phyloP scores from a whole-genome alignment of 2,888 invertebrate genomes.

The Eupsilia transversa region DNA sequence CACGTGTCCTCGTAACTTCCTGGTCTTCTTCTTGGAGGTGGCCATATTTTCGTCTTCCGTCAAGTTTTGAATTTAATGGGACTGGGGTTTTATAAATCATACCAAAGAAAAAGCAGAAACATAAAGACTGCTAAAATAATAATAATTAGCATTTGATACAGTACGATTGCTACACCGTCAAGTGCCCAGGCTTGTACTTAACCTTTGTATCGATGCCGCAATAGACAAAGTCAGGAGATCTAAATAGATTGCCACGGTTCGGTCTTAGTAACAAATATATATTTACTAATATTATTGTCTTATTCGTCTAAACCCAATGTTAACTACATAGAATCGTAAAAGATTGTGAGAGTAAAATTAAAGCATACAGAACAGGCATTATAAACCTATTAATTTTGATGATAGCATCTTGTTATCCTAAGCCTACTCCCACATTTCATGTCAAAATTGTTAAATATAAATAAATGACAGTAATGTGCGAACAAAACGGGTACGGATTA shows the following conservation, averaged over 20 bases:
- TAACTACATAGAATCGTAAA: background rate
- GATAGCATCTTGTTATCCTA: conserved; percentile 25
- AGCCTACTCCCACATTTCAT: conserved; percentile 16
- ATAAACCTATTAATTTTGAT: conserved; percentile 2
- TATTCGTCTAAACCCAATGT: background rate
- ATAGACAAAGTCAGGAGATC: background rate
- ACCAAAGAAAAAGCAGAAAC: background rate
- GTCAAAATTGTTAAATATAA: conserved; percentile 24
- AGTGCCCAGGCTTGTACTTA: background rate
- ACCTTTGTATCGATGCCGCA: background rate
- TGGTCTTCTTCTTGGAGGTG: too few relatives aligned
- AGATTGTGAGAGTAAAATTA: background rate
- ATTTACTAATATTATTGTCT: background rate
- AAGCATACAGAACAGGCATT: background rate
- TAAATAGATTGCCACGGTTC: background rate
- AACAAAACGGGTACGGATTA: conserved; percentile 34
- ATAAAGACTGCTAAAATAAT: background rate
- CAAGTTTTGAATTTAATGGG: too few relatives aligned
- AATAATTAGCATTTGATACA: background rate
- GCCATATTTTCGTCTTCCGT: too few relatives aligned
- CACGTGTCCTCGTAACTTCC: too few relatives aligned
- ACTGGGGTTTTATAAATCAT: background rate
- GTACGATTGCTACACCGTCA: background rate
- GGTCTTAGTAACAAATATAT: background rate
- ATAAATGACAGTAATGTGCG: conserved; percentile 14